These are phyloP conservation scores for Plectropomus leopardus DNA, from an alignment of 2,113 vertebrate species.

Conservation along the genomic window DNA sequence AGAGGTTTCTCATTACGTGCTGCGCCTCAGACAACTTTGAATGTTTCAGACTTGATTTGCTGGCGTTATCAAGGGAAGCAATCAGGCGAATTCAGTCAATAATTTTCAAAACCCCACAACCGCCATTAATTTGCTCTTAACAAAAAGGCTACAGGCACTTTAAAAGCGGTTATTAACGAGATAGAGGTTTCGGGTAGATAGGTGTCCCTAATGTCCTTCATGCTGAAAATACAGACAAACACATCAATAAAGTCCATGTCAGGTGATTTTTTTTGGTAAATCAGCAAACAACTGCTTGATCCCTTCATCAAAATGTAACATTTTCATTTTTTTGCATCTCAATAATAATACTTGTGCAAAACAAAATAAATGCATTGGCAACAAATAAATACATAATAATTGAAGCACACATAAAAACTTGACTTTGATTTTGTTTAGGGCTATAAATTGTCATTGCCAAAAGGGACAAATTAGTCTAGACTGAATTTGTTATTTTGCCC, in stretches of 20 bases:
- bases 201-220: constrained; percentile 41
- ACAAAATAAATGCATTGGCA: constrained; percentile 10
- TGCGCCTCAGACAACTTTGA: constrained; percentile 72
- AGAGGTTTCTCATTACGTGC: constrained; percentile 76
- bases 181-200: constrained; percentile 43
- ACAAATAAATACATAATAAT: constrained; percentile 7
- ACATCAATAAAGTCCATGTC: constrained; percentile 20
- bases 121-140: constrained; percentile 55
- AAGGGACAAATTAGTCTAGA: constrained; percentile 42
- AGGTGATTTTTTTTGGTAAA: neutral
- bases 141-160: constrained; percentile 58
- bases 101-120: constrained; percentile 66
- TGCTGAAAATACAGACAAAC: constrained; percentile 47
- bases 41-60: constrained; percentile 73
- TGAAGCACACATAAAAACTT: neutral
- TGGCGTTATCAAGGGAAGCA: constrained; percentile 78
- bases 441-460: constrained; percentile 31
- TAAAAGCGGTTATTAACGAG: constrained; percentile 53
- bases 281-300: constrained; percentile 13
- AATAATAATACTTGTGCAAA: neutral
- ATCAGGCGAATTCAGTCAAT: constrained; percentile 75
- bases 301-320: neutral
- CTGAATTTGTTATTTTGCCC: constrained; percentile 29
- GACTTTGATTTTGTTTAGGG: constrained; percentile 3
- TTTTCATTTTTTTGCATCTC: neutral